These are phyloP conservation scores for Cynopterus brachyotis DNA, from an alignment of 2,113 vertebrate species.

Conservation along the genomic window DNA sequence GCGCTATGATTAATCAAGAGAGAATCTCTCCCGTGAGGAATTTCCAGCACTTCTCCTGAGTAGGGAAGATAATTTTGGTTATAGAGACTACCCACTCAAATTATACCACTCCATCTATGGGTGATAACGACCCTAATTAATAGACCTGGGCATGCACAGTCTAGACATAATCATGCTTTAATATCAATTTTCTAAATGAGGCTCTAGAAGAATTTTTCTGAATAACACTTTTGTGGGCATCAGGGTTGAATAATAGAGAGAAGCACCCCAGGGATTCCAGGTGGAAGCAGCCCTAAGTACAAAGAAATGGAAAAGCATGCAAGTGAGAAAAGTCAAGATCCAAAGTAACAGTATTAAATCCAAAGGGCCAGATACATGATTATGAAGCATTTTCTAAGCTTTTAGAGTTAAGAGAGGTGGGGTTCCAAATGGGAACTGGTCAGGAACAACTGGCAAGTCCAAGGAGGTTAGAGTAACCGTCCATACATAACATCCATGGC, in stretches of 20 bases:
- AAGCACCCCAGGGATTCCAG: background rate
- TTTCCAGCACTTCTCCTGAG: constrained; percentile 12
- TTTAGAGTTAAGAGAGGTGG: background rate
- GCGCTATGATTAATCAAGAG: constrained; percentile 25
- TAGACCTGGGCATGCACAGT: background rate
- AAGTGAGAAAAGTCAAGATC: background rate
- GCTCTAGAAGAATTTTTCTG: constrained; percentile 22
- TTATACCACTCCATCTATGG: background rate
- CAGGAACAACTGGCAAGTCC: background rate
- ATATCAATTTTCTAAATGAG: constrained; percentile 39
- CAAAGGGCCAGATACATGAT: background rate
- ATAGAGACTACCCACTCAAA: background rate
- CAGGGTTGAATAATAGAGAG: background rate
- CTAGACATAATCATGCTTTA: constrained; percentile 43
- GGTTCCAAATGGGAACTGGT: background rate
- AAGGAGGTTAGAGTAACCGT: background rate
- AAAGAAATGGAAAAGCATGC: background rate
- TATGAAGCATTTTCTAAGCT: background rate
- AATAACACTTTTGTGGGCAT: background rate
- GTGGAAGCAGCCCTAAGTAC: background rate
- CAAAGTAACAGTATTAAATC: background rate
- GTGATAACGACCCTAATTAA: constrained; percentile 43
- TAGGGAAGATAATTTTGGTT: constrained; percentile 43
- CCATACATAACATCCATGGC: background rate
- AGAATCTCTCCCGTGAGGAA: constrained; percentile 40